Percentiles rank a stretch among this genome's conserved stretches.
phyloP scores from a whole-genome alignment of 2,797 vertebrate genomes.

The Aeoliscus strigatus region DNA sequence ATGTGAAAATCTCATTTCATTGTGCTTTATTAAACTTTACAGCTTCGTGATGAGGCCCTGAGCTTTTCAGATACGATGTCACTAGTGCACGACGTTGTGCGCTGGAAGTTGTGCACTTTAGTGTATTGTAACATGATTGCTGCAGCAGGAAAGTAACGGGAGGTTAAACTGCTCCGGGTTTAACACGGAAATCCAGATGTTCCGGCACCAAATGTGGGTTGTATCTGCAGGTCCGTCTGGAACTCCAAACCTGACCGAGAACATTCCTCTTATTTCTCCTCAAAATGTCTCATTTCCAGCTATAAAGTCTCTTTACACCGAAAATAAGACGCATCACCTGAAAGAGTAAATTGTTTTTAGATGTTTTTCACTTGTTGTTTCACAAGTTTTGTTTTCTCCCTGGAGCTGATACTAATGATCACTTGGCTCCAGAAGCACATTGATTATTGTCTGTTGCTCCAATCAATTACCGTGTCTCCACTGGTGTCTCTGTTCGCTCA shows the following conservation, averaged over 20 bases:
- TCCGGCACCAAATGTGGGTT: too few relatives aligned
- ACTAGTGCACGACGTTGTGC: conserved; percentile 47
- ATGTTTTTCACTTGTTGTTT: too few relatives aligned
- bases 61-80: conserved; percentile 53
- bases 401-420: conserved; percentile 29
- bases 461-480: conserved; percentile 55
- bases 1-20: conserved; percentile 68
- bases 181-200: too few relatives aligned
- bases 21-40: conserved; percentile 69
- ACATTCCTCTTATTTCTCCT: too few relatives aligned
- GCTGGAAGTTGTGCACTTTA: conserved; percentile 24
- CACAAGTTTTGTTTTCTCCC: conserved; percentile 17
- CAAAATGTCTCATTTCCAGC: too few relatives aligned
- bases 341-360: too few relatives aligned
- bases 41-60: conserved; percentile 56
- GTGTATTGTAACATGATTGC: conserved; percentile 18
- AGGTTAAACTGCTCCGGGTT: too few relatives aligned
- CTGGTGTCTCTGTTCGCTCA: conserved; percentile 22
- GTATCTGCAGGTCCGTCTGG: too few relatives aligned
- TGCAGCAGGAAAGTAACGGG: conserved; percentile 6
- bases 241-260: too few relatives aligned
- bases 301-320: too few relatives aligned
- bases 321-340: too few relatives aligned
- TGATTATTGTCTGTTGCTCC: conserved; percentile 42
- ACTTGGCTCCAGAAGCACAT: conserved; percentile 18